Conservation (phyloP, 2,797 vertebrate species). For the Phoeniculus purpureus region DNA sequence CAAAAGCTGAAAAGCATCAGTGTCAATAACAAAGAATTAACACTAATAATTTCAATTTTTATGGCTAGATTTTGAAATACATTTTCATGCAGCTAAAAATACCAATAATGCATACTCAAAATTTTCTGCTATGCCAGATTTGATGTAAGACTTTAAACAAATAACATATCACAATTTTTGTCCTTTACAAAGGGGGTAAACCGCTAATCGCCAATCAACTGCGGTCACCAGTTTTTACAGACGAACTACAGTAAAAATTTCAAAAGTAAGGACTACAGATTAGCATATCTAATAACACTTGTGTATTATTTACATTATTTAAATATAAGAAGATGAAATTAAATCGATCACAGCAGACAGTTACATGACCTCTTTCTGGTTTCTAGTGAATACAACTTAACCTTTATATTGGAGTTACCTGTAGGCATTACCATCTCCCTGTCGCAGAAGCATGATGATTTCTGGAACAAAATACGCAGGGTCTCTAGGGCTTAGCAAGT, state of each 20-base stretch:
- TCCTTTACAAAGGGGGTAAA: not conserved
- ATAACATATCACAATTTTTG: not conserved
- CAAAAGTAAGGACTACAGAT: not conserved
- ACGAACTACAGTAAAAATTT: not conserved
- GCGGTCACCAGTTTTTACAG: not conserved
- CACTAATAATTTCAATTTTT: not conserved
- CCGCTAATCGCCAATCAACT: not conserved
- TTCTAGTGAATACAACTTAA: not conserved
- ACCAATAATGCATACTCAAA: not conserved
- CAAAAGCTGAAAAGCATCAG: not conserved
- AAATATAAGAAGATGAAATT: not conserved
- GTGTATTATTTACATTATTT: not conserved
- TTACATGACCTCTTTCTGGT: not conserved
- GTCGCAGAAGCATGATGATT: constrained; percentile 87
- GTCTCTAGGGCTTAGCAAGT: constrained; percentile 90
- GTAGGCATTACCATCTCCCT: constrained; percentile 89
- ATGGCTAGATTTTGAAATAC: not conserved
- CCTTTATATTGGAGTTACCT: constrained; percentile 78
- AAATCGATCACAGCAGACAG: not conserved
- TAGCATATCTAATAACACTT: not conserved
- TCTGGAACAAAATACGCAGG: constrained; percentile 90
- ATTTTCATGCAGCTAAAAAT: not conserved
- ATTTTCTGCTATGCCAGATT: not conserved
- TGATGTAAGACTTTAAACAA: not conserved
- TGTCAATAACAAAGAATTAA: not conserved